Evolutionary conservation across 2,888 invertebrate genomes (phyloP), one percentile per base, ranked within the genome.

Genomic region (Diplazon laetatorius): DNA sequence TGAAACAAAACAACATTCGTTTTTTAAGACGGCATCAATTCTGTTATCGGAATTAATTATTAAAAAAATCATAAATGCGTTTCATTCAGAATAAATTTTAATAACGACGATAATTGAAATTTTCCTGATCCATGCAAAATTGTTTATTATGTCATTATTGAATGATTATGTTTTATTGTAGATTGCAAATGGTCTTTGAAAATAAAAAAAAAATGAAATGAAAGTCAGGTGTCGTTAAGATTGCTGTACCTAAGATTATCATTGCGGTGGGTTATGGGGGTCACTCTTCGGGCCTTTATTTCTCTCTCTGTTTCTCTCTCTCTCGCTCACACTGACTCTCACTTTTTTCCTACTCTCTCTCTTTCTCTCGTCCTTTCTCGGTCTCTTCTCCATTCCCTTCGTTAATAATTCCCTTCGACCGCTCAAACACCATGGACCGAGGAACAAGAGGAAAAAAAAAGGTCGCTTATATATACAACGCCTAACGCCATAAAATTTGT

Each of bases 321-420:
- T 55, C 16, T 14, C 30, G 3, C 2, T 2, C 14, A n/a, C n/a
- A n/a, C n/a, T 42, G n/a, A 2, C n/a, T 42, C n/a, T 42, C 42
- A 5, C 30, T 2, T 10, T 55, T 10, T 14, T 14, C 10, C 2
- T 2, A 10, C 14, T n/a, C n/a, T 42, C n/a, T n/a, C 42, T 5
- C 30, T 2, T 5, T 2, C 68, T 37, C 68, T 44, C 44, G 44
- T 6, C 30, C 59, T 63, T 57, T 57, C 60, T 2, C 62, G 39
- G 68, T 69, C 63, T 69, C 71, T 68, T 76, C 63, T 55, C 72
- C 79, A 76, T 72, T 79, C 79, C 76, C 79, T 79, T 79, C n/a
- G n/a, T n/a, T 79, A 79, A 79, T 76, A 62, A 76, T 68, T 69
- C 71, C 76, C 76, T 79, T 79, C 72, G 76, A 76, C 68, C 44